Base-by-base conservation (phyloP, 2,888 invertebrate genomes). In the Cataglyphis rosenhaueri region DNA sequence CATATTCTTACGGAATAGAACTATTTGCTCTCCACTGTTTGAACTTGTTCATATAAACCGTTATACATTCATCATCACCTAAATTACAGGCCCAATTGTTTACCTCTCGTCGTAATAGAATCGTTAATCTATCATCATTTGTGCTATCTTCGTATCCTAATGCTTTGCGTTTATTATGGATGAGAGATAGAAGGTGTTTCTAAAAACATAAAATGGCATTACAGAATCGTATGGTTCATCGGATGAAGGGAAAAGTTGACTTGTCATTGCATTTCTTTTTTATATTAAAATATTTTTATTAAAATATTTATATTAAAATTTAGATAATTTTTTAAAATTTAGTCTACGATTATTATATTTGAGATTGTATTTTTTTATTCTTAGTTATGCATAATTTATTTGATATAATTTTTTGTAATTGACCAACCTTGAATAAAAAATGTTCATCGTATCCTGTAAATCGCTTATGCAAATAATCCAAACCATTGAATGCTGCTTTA, bases 1-100 rank as follows among this genome's bases (percentile, higher is more conserved):
- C n/a, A 15, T 38, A 70, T 88, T 79, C 84, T 86, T 76, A 87
- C 87, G 44, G 9, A 6, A 10, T 3, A 59, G 6, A 38, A 5
- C 52, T 18, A 74, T 79, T 4, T 18, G 8, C 0, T 25, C 38
- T 88, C 95, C 95, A 96, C 25, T 83, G 87, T 1, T 89, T 89
- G 92, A 96, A 96, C 85, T 92, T 91, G 1, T 92, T 83, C 15
- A 74, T 89, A 2, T 95, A 95, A n/a, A 94, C 94, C 15, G 87
- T 68, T 8, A 96, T 91, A 81, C 97, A 97, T 0, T 95, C 94
- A 15, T 95, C 93, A 0, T 96, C 93, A 85, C 96, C 95, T 38
- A 96, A 95, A 73, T 95, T 94, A 83, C 97, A 97, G 0, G 96
- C 95, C 95, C 96, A 96, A 18, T 94, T 93, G 90, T 96, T 95